Evolutionary conservation across 2,113 vertebrate genomes (phyloP), one percentile per base, ranked within the genome.

Genomic region (Pimephales promelas): DNA sequence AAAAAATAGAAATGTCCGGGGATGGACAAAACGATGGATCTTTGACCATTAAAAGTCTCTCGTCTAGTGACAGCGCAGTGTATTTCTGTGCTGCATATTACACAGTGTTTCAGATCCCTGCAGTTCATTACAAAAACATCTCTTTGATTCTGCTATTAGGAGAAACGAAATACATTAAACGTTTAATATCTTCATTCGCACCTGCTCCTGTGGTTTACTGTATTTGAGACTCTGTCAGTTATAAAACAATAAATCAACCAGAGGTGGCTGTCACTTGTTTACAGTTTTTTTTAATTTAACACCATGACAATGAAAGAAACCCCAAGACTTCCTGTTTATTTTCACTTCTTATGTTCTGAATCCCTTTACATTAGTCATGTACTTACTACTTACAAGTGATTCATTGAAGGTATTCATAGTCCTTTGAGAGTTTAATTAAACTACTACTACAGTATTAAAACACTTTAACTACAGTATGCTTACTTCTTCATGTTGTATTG

Each of bases 21-120:
- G 9, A 79, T 52, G 86, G 83, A 57, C 47, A 28, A 3, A 74
- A 72, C 26, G 43, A 84, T 14, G 86, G 52, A 34, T 16, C 10
- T 24, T 49, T 84, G 49, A 54, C 31, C 20, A 81, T 87, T 36
- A 72, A 71, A 54, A 9, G 14, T 84, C 73, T 84, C 7, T 2
- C 43, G 2, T 1, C 10, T 26, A 22, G 18, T 5, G 82, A 84
- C 82, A 84, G 31, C 8, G 77, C 43, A 5, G 77, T 84, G 40
- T 87, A 87, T 75, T 87, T 84, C 56, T 84, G 86, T 77, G 86
- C 86, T 70, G 86, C 78, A 3, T 54, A 31, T 62, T 45, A 87
- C 78, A 87, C 86, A 73, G 85, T 83, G 75, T 16, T 34, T 24
- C n/a, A 62, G 18, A 56, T 68, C 13, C 52, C 54, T 13, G 34